Evolutionary conservation across 1,140 invertebrate genomes (phyloP), one percentile per base, ranked within the genome.

Genomic region (Saccostrea glomerata): DNA sequence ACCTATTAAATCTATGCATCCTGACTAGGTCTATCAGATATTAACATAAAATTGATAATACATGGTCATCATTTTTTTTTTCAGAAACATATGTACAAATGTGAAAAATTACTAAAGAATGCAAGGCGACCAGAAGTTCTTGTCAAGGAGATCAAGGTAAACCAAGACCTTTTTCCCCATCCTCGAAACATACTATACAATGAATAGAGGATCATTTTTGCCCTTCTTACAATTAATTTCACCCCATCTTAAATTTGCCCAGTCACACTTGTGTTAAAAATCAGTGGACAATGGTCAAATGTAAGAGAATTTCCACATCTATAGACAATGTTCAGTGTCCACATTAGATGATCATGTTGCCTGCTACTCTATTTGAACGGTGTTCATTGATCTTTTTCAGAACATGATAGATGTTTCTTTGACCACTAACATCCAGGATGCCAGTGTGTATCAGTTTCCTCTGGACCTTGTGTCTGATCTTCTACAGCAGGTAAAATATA

Each of bases 51-150:
- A n/a, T n/a, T n/a, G n/a, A 23, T 20, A n/a, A 77, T n/a, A 30
- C 13, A n/a, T 82, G 58, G 17, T n/a, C n/a, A 47, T 47, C 6
- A 63, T n/a, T 20, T 63, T 63, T 63, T 20, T 20, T 63, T 93
- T 70, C 92, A 97, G 97, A 97, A 96, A 96, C 97, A 97, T 91
- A 97, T 98, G 88, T 97, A 97, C 94, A 97, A 97, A 93, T 98
- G 97, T 93, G 96, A 97, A 89, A 97, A 97, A 92, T 95, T 97
- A 84, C 95, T 98, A 88, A 96, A 96, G 63, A 96, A 96, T 90
- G 96, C 96, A 66, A 96, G 96, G 86, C 95, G 97, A 90, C 96
- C 97, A 87, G 97, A 98, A 92, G 96, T 97, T n/a, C 96, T 98
- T n/a, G 93, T 97, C 47, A 97, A 97, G 94, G 97, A 98, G 94